Base-by-base conservation (phyloP, 2,113 vertebrate species). In the Nanger granti region DNA sequence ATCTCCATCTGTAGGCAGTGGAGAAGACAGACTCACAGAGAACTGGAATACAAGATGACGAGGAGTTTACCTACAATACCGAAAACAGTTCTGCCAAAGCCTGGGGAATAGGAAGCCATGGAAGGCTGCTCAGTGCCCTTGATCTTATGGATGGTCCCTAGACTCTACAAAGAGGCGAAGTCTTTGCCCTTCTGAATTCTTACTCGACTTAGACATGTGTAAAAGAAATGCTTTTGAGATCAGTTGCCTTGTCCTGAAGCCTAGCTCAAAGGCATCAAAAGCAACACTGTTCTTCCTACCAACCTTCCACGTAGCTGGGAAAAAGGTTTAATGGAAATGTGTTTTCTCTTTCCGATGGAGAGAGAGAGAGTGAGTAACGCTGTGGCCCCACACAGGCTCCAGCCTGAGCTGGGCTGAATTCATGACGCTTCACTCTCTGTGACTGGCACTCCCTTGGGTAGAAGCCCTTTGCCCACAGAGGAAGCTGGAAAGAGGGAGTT, bases 371-470 rank as follows among this genome's bases (percentile, higher is more conserved):
- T 85, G 94, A 97, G 94, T 93, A 87, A 97, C 47, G 47, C 95
- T 66, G 60, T 52, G 90, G 87, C 84, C 89, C 92, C 93, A 86
- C 95, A 91, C 84, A 80, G 92, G 95, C 90, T 22, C 69, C 49
- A 7, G 66, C 88, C 41, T 88, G 79, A 34, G 82, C 41, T 26
- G 94, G 91, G 49, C 64, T 60, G 59, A 69, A 14, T 69, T 93
- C 97, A n/a, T 26, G 44, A 60, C 28, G 52, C 66, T 52, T 5
- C 22, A 6, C 47, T 87, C n/a, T 52, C 3, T 57, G 31, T 96
- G 97, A 96, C 96, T 90, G 96, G 96, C 93, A 90, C 87, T 96
- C 96, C 96, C 97, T 97, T 96, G 82, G 92, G 94, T 97, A 94
- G 85, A 95, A 91, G 91, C 66, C 90, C 59, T 96, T 97, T 79